phyloP scores from a whole-genome alignment of 1,140 invertebrate species.

The Magallana angulata region DNA sequence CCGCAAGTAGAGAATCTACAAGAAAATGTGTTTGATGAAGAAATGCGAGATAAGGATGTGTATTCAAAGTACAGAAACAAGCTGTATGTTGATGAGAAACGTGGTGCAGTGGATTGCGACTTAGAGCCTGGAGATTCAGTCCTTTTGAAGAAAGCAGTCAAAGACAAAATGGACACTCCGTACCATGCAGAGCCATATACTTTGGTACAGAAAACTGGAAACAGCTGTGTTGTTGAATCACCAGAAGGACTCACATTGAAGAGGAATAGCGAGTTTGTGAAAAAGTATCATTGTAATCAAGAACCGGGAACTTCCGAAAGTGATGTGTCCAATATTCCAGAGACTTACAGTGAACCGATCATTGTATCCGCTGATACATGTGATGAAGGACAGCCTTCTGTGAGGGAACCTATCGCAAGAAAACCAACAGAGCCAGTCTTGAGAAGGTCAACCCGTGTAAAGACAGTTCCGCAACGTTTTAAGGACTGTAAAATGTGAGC shows the following conservation, averaged over 20 bases:
- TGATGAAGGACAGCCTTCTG: too few species aligned
- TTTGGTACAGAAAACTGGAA: conserved; percentile 52
- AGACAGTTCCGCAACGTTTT: neutral
- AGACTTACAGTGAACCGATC: neutral
- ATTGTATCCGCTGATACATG: neutral
- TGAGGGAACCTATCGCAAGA: neutral
- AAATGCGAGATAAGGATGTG: neutral
- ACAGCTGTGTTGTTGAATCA: conserved; percentile 51
- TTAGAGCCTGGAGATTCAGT: neutral
- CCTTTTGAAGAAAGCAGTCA: conserved; percentile 45
- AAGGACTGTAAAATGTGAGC: conserved; percentile 2
- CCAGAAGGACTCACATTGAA: conserved; percentile 43
- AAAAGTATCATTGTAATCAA: conserved; percentile 19
- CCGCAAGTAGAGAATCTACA: neutral
- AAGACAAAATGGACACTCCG: conserved; percentile 52
- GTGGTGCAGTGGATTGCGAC: neutral
- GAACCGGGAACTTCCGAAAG: neutral
- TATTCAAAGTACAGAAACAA: neutral
- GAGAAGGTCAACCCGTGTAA: neutral
- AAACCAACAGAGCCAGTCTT: too few species aligned
- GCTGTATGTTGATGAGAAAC: neutral
- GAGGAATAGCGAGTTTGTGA: conserved; percentile 55
- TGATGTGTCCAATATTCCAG: neutral
- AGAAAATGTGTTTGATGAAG: neutral
- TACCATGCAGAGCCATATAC: conserved; percentile 47